phyloP scores from a whole-genome alignment of 2,888 invertebrate genomes.

The Drosophila neotestacea region DNA sequence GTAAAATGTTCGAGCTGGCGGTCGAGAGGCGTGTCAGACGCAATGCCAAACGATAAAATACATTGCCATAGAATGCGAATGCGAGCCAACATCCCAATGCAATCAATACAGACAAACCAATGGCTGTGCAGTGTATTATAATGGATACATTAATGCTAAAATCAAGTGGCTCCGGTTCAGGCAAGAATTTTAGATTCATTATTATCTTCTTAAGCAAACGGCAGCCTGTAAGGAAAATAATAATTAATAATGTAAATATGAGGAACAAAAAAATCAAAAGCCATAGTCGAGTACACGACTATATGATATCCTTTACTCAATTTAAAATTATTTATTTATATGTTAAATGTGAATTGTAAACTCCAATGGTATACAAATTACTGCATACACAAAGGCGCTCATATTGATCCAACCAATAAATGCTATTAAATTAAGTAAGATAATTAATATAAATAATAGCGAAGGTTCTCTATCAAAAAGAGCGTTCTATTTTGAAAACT shows the following conservation, averaged over 20 bases:
- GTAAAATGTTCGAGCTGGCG: constrained; percentile 85
- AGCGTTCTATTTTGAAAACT: no score
- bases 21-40: constrained; percentile 71
- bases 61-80: constrained; percentile 68
- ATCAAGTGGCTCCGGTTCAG: constrained; percentile 61
- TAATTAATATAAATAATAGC: no score
- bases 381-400: no score
- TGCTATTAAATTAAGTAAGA: no score
- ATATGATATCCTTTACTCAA: not conserved
- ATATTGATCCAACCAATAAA: no score
- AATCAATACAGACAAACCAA: constrained; percentile 68
- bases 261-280: not conserved
- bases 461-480: no score
- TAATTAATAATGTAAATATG: not conserved
- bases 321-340: no score
- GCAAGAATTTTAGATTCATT: constrained; percentile 53
- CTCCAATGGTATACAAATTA: no score
- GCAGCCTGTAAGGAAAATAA: constrained; percentile 58
- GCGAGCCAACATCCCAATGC: constrained; percentile 65
- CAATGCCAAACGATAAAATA: constrained; percentile 63
- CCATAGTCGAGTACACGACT: not conserved
- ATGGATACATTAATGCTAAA: constrained; percentile 70
- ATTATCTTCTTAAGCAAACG: constrained; percentile 75
- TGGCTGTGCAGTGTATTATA: constrained; percentile 76
- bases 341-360: no score